Evolutionary conservation across 2,888 invertebrate species (phyloP), one percentile per base, ranked within the genome.

Genomic region (Platycnemis pennipes): DNA sequence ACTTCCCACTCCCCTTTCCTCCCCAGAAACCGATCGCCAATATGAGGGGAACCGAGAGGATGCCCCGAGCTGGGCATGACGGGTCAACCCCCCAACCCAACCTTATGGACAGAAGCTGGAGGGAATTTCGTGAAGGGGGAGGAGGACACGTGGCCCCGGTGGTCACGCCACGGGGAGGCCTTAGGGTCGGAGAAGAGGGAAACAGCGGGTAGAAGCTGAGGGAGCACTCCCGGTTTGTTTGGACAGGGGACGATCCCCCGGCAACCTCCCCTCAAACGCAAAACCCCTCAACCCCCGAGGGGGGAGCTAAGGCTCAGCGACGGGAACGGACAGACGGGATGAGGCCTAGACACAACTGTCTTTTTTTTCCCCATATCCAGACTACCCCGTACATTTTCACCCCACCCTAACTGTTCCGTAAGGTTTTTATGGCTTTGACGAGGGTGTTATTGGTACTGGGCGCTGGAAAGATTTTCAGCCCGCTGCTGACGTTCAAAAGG

Each of bases 351-450:
- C n/a, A 87, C 44, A 46, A 45, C 45, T 44, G 44, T 5, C 46
- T 42, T 87, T 87, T 87, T 87, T n/a, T 45, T 26, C 45, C 26
- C 86, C 86, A 45, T 87, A 45, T 26, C n/a, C 19, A 16, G 31
- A 13, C 37, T 42, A 13, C 49, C 88, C 37, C 77, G 3, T 0
- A 0, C 8, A 31, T 37, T 37, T 11, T 16, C 53, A 53, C 22
- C 37, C 13, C 31, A 26, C 37, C 37, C 0, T 13, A 11, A 37
- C 45, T n/a, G 3, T 49, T 31, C 11, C 49, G 31, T 49, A 53
- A 49, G 88, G 63, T 91, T 91, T 91, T 63, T 69, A 91, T 44
- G 63, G 63, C 42, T 63, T 44, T 56, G 53, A 89, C 56, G 56
- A 42, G 89, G 89, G 89, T 56, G 56, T 19, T 37, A 42, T 37